Evolutionary conservation across 2,888 invertebrate genomes (phyloP).

Genomic region (Hypsopygia costalis): DNA sequence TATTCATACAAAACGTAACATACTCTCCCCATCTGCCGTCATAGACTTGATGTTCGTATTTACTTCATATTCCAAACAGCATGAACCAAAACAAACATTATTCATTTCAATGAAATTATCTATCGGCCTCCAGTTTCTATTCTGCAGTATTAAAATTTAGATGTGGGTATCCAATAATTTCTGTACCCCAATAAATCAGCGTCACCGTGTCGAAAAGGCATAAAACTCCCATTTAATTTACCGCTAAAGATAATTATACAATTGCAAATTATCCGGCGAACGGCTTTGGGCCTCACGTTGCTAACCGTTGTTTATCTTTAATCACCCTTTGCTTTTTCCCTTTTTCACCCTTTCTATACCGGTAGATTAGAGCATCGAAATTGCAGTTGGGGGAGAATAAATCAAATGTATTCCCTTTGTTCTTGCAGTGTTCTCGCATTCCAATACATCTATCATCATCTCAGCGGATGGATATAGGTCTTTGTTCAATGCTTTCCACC

Average conservation of each 20-base stretch:
- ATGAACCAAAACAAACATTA: constrained; percentile 7
- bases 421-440: too few relatives aligned
- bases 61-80: background rate
- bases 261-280: constrained; percentile 65
- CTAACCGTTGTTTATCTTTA: constrained; percentile 72
- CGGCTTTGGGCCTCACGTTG: constrained; percentile 44
- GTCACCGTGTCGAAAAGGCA: constrained; percentile 38
- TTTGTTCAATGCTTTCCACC: too few relatives aligned
- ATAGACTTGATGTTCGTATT: too few relatives aligned
- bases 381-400: constrained; percentile 44
- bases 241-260: constrained; percentile 60
- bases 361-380: constrained; percentile 63
- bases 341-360: constrained; percentile 51
- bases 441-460: too few relatives aligned
- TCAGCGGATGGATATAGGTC: too few relatives aligned
- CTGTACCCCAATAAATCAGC: constrained; percentile 38
- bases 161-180: constrained; percentile 31
- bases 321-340: constrained; percentile 70
- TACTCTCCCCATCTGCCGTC: too few relatives aligned
- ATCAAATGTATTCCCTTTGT: constrained; percentile 9
- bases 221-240: constrained; percentile 57
- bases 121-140: constrained; percentile 5
- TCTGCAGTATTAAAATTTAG: constrained; percentile 12
- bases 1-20: too few relatives aligned
- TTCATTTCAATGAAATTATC: constrained; percentile 4